A percentile compares a stretch with the other conserved stretches of the same genome.
phyloP scores from a whole-genome alignment of 2,888 invertebrate genomes.

The Gryllus longicercus region DNA sequence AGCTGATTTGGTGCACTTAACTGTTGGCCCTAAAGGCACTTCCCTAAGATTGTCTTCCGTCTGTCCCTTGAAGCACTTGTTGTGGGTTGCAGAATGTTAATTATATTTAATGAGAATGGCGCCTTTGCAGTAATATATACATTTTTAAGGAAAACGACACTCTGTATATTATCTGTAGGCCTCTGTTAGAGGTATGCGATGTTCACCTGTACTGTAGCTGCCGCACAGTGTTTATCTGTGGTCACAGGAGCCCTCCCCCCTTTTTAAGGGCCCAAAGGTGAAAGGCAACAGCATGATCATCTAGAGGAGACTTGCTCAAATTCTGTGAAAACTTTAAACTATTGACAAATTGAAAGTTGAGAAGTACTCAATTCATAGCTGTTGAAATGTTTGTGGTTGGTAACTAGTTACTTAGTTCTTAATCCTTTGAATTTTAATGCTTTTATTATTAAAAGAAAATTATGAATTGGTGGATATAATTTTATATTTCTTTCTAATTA shows the following conservation, averaged over 20 bases:
- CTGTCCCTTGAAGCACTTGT: conserved; percentile 17
- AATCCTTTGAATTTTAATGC: too few species aligned
- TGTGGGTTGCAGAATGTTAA: background rate
- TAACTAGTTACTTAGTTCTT: too few species aligned
- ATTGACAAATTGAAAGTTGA: too few species aligned
- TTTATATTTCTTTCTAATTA: background rate
- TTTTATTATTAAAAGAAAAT: too few species aligned
- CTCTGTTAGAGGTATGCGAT: conserved; percentile 1
- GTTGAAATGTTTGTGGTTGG: too few species aligned
- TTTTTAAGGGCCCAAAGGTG: too few species aligned
- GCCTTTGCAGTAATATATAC: conserved; percentile 1
- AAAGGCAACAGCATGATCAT: too few species aligned
- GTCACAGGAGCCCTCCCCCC: background rate
- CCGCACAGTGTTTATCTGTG: background rate
- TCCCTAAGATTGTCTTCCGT: conserved; percentile 10
- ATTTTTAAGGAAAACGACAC: background rate
- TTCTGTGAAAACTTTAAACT: too few species aligned
- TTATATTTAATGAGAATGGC: background rate
- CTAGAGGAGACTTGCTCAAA: too few species aligned
- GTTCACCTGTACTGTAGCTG: background rate
- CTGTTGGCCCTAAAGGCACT: conserved; percentile 17
- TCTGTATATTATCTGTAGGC: background rate
- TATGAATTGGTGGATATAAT: background rate
- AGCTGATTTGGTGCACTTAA: background rate
- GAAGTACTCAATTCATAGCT: too few species aligned